Evolutionary conservation across 2,888 invertebrate species (phyloP), one percentile per base, ranked within the genome.

Genomic region (Penaeus monodon): DNA sequence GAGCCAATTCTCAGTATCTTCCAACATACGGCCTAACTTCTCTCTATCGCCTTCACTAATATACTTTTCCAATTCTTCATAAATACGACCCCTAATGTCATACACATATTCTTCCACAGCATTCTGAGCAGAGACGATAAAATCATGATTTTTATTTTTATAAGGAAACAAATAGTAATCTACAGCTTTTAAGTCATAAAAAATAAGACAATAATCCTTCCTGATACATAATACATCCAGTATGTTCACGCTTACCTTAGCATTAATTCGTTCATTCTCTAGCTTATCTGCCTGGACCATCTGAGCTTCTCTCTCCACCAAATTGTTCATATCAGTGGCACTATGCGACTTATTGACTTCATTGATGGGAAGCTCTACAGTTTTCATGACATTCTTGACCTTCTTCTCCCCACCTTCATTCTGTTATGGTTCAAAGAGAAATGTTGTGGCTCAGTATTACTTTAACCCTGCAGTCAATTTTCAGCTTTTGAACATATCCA

Each of bases 31-130:
- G 27, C 91, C 91, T 88, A 94, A 91, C 7, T 89, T 88, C 0
- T 91, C 91, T 68, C 91, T 91, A 44, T 89, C 90, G 22, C 81
- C 88, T 57, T 89, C 89, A 38, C 80, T 77, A 20, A 91, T 89
- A 66, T 82, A 90, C 88, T 93, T 92, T 64, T 95, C 89, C 57
- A 91, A 86, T 14, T 91, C 90, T 22, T 90, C 90, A 29, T 83
- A 85, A 22, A 91, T 85, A 33, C 88, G 88, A 17, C 87, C 96
- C 85, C 99, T 95, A 93, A 99, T 94, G 91, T 99, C 99, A 92
- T 99, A 99, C 63, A 99, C 98, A 92, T 98, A 99, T 93, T 99
- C 99, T 92, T 99, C 99, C 0, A 99, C 94, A 6, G 98, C 96
- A 93, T 99, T 99, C 91, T 98, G 80, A 44, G 24, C 22, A 78